These are phyloP conservation scores for Brachypodius melanocephalos DNA, from an alignment of 2,113 vertebrate species.

Conservation along the genomic window DNA sequence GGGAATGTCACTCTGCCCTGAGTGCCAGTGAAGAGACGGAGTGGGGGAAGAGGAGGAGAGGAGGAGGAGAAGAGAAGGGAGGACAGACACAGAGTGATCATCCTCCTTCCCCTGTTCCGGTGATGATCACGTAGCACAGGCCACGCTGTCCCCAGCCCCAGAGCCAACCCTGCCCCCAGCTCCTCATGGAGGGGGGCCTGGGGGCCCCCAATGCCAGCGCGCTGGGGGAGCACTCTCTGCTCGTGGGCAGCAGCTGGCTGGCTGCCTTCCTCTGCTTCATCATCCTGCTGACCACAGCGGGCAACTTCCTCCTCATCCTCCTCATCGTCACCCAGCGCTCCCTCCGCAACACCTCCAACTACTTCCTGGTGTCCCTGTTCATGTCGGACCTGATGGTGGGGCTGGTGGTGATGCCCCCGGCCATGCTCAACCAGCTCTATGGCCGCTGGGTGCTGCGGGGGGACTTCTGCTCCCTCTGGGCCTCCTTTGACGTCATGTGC, in stretches of 20 bases:
- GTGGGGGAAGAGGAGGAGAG: background rate
- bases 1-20: background rate
- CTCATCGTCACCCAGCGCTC: slow-evolving; percentile 89
- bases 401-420: slow-evolving; percentile 95
- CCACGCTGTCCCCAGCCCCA: rapidly evolving
- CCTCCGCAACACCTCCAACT: slow-evolving; percentile 93
- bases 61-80: background rate
- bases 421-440: slow-evolving; percentile 91
- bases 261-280: slow-evolving; percentile 85
- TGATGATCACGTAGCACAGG: background rate
- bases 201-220: slow-evolving; percentile 12
- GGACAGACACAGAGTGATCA: background rate
- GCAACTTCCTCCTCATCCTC: slow-evolving; percentile 87
- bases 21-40: background rate
- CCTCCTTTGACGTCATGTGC: slow-evolving; percentile 96
- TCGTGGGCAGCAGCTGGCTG: slow-evolving; percentile 79
- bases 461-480: slow-evolving; percentile 89
- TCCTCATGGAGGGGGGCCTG: slow-evolving; percentile 25
- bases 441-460: slow-evolving; percentile 89
- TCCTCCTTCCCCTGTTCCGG: background rate
- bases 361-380: slow-evolving; percentile 95
- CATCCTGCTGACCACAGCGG: slow-evolving; percentile 84
- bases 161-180: background rate
- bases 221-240: slow-evolving; percentile 20
- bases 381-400: slow-evolving; percentile 96